phyloP scores from a whole-genome alignment of 2,797 vertebrate genomes.

The Crenuchus spilurus region DNA sequence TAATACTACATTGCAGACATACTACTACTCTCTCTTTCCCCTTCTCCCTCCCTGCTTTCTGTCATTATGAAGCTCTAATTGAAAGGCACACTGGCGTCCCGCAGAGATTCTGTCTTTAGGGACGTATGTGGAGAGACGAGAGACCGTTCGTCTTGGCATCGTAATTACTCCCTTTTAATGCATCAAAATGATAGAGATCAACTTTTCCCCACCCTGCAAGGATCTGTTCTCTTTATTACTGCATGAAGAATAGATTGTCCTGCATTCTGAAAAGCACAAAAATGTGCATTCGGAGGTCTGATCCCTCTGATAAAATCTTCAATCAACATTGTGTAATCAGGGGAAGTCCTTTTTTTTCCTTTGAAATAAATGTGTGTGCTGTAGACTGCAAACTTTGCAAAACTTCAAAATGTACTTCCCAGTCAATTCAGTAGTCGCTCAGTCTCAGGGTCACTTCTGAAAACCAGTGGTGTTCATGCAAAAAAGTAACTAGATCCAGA shows the following conservation, averaged over 20 bases:
- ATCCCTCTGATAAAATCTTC: too few relatives aligned
- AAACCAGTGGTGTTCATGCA: too few relatives aligned
- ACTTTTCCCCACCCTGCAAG: not conserved
- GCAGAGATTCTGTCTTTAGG: slow-evolving; percentile 45
- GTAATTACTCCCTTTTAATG: slow-evolving; percentile 51
- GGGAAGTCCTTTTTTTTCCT: too few relatives aligned
- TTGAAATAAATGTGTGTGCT: too few relatives aligned
- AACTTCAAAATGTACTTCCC: too few relatives aligned
- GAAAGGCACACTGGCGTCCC: slow-evolving; percentile 51
- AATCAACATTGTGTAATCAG: too few relatives aligned
- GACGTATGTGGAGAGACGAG: slow-evolving; percentile 37
- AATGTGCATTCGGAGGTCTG: not conserved
- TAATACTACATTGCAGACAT: not conserved
- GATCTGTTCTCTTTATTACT: slow-evolving; percentile 9
- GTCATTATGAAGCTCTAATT: slow-evolving; percentile 55
- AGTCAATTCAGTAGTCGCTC: too few relatives aligned
- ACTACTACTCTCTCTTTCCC: not conserved
- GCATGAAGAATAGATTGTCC: not conserved
- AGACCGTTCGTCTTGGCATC: slow-evolving; percentile 40
- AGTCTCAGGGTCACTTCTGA: too few relatives aligned
- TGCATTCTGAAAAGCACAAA: not conserved
- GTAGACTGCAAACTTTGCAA: too few relatives aligned
- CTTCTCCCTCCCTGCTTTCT: slow-evolving; percentile 17
- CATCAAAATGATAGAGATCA: slow-evolving; percentile 12
- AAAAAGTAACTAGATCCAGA: too few relatives aligned